phyloP scores from a whole-genome alignment of 2,797 vertebrate genomes.

The Xenops minutus region DNA sequence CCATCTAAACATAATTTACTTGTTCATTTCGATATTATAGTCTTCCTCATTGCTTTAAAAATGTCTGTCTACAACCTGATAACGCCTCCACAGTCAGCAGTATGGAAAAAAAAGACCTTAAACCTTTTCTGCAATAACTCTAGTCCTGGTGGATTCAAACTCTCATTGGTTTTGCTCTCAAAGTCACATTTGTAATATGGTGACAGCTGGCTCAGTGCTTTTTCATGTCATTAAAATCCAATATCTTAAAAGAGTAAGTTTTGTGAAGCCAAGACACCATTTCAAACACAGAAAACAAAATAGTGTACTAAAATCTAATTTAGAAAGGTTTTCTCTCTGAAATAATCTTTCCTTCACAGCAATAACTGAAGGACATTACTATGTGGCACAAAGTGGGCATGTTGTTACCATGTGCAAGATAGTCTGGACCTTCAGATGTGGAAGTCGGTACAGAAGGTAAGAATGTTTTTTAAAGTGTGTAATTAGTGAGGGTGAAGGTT shows the following conservation, averaged over 20 bases:
- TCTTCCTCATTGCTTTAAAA: not conserved
- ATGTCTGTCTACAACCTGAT: not conserved
- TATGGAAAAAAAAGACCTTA: conserved; percentile 34
- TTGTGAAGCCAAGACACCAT: not conserved
- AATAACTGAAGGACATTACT: not conserved
- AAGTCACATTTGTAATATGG: conserved; percentile 48
- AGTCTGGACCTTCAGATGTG: not conserved
- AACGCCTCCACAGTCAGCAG: not conserved
- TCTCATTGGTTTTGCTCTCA: conserved; percentile 55
- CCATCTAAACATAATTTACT: conserved; percentile 1
- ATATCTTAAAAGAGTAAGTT: conserved; percentile 34
- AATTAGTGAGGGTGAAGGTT: not conserved
- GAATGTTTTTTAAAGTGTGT: not conserved
- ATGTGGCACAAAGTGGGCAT: not conserved
- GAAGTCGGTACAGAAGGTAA: not conserved
- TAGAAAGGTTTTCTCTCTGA: not conserved
- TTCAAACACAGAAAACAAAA: not conserved
- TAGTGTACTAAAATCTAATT: not conserved
- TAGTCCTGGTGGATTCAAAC: conserved; percentile 36
- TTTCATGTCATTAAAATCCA: conserved; percentile 57
- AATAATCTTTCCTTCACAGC: not conserved
- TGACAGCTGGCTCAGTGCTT: conserved; percentile 55
- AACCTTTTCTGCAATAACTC: conserved; percentile 47
- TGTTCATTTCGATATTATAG: not conserved
- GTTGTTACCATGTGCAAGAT: not conserved